Evolutionary conservation across 1,140 invertebrate genomes (phyloP).

Genomic region (Drosophila littoralis): DNA sequence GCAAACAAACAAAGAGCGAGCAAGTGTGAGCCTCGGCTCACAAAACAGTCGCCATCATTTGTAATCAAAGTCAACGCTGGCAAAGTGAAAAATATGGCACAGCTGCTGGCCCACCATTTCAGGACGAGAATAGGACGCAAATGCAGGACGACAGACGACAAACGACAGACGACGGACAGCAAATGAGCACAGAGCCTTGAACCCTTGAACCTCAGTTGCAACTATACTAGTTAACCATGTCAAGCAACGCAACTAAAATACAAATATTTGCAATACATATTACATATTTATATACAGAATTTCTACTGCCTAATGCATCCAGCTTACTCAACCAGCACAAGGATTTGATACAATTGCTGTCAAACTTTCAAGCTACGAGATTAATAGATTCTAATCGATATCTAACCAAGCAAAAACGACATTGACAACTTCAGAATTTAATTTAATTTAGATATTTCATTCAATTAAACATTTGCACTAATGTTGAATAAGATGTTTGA

Average conservation of each 20-base stretch:
- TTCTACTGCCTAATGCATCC: conserved; percentile 36
- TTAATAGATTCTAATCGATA: background rate
- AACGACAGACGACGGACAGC: conserved; percentile 19
- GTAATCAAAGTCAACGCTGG: conserved; percentile 62
- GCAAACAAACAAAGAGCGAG: conserved; percentile 22
- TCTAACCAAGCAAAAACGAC: no score
- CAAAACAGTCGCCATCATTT: conserved; percentile 60
- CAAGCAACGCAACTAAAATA: conserved; percentile 49
- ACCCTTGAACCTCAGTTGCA: conserved; percentile 39
- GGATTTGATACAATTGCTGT: background rate
- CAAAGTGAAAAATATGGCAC: conserved; percentile 50
- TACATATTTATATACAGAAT: conserved; percentile 5
- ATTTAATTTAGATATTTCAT: no score
- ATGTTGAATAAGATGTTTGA: no score
- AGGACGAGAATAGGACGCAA: conserved; percentile 32
- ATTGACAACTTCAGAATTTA: no score
- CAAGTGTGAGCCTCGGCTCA: conserved; percentile 17
- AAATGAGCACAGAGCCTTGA: conserved; percentile 53
- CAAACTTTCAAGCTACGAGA: background rate
- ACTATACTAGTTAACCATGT: conserved; percentile 39
- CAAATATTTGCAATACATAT: conserved; percentile 15
- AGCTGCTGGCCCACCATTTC: conserved; percentile 41
- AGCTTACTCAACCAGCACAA: background rate
- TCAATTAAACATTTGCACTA: no score
- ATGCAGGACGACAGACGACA: conserved; percentile 26